Base-by-base conservation (phyloP, 2,888 invertebrate genomes). In the Lumbricus terrestris region DNA sequence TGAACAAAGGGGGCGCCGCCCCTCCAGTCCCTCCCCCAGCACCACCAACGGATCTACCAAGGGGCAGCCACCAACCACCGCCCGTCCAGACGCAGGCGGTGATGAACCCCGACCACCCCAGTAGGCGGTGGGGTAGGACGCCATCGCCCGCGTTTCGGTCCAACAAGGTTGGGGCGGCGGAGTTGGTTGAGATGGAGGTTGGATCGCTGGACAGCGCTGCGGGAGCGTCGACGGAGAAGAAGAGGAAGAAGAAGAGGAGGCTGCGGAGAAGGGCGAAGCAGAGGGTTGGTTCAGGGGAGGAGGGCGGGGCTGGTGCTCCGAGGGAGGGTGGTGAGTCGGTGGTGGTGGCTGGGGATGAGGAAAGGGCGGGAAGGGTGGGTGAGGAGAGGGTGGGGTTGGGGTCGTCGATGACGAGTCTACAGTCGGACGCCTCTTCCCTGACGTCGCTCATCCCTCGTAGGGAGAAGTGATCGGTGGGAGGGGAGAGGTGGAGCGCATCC, bases 1-100 rank as follows among this genome's bases (percentile, higher is more conserved):
- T 95, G 47, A 89, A 89, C 29, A 92, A 90, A 85, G 91, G 89
- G 34, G 89, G 89, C n/a, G 83, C 83, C 0, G 82, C 90, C 88
- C 23, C 54, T 33, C 18, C 40, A 20, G 33, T 8, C 6, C 42
- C 88, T 8, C 23, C 88, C 23, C 3, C 40, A 2, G 42, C 38
- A 6, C n/a, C 88, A n/a, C n/a, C n/a, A n/a, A n/a, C n/a, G n/a
- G n/a, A 69, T 8, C 69, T 11, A 69, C 69, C 69, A n/a, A n/a
- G 85, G 37, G 35, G 11, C 37, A 34, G 37, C 20, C 35, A 34
- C n/a, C n/a, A n/a, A n/a, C n/a, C n/a, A 35, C 34, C 83, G 83
- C 83, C 18, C 20, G 20, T 23, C 20, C 6, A 29, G 34, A 13
- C 20, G 20, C n/a, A 34, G 35, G 37, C 8, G 13, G 6, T 8